A percentile compares a stretch with the other conserved stretches of the same genome.
phyloP scores from a whole-genome alignment of 2,888 invertebrate genomes.

The Morpho achilles region DNA sequence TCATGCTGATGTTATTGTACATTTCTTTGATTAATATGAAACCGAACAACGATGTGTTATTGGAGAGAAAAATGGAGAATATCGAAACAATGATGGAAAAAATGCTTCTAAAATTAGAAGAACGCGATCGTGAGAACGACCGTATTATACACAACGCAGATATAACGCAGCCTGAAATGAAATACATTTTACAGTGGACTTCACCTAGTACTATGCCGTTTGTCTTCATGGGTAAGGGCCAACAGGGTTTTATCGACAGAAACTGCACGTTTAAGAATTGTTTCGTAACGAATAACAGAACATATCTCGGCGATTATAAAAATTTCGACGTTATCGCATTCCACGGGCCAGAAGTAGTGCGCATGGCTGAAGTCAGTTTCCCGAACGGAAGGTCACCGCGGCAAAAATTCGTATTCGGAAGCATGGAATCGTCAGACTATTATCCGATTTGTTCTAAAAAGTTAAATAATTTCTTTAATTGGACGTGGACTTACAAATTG shows the following conservation, averaged over 20 bases:
- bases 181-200: conserved; percentile 53
- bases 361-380: conserved; percentile 20
- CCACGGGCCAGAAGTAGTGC: conserved; percentile 43
- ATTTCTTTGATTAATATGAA: conserved; percentile 15
- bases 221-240: conserved; percentile 40
- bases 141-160: neutral
- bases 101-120: neutral
- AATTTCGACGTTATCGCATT: conserved; percentile 56
- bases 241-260: conserved; percentile 36
- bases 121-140: neutral
- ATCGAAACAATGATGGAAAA: neutral
- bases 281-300: conserved; percentile 43
- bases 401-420: conserved; percentile 57
- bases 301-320: conserved; percentile 36
- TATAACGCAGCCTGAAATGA: conserved; percentile 24
- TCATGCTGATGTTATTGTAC: conserved; percentile 20
- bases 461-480: conserved; percentile 47
- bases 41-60: neutral
- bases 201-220: conserved; percentile 40
- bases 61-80: neutral
- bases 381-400: conserved; percentile 40
- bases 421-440: conserved; percentile 51
- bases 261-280: conserved; percentile 52
- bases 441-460: conserved; percentile 45
- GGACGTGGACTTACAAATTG: conserved; percentile 35